Evolutionary conservation across 2,797 vertebrate genomes (phyloP), one percentile per base, ranked within the genome.

Genomic region (Melanotaenia nigrans): DNA sequence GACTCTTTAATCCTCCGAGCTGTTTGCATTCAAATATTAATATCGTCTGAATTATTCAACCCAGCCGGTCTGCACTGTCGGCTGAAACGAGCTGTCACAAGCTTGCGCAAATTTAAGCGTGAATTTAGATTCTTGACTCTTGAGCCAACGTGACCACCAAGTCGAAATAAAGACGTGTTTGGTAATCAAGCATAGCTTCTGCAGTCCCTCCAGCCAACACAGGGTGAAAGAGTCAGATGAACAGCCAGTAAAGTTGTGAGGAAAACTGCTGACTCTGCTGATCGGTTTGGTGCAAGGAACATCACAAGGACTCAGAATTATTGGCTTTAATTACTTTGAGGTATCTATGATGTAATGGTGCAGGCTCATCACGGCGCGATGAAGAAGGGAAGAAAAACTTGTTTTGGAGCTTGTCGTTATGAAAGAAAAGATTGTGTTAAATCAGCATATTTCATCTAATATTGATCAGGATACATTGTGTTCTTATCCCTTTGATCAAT

Each of bases 1-100:
- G 71, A 84, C 45, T 85, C 82, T 87, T 89, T 89, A 78, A 91
- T 90, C 84, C 32, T n/a, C 54, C n/a, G 40, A 60, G 85, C 82
- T 74, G 69, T 74, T 87, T 32, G 0, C 1, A 65, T 71, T 90
- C 61, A 90, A 90, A 90, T 90, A 91, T 92, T 91, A 81, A 92
- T 91, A 72, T 83, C 9, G 30, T 81, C 65, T 91, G 61, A 91
- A 91, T 89, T 82, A 91, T 92, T 90, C 77, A 90, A 65, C 51
- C 0, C 70, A 57, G 38, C 80, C 24, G 35, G 35, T 74, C 78
- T 72, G 70, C 65, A 36, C 28, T 45, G 65, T 72, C 24, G 35
- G 49, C 71, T 53, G 71, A 47, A 83, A 75, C 64, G 84, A 78
- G 71, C 73, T 66, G 60, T 84, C 77, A 67, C 55, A 61, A 16